Conservation (phyloP, 2,797 vertebrate species). For the Prunella strophiata region DNA sequence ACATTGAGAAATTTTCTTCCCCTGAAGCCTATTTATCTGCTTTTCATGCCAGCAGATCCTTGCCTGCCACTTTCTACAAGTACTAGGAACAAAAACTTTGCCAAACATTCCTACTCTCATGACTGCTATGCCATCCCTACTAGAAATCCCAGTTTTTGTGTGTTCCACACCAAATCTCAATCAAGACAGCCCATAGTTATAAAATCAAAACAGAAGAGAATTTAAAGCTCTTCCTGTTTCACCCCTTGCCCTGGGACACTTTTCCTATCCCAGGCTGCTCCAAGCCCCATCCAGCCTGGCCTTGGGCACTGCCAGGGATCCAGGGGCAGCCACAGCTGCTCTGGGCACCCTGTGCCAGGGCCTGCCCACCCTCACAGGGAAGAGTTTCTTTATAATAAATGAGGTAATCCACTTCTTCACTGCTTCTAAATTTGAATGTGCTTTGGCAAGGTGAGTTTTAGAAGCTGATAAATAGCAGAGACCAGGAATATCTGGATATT, state of each 20-base stretch:
- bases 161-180: not conserved
- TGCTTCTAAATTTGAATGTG: not conserved
- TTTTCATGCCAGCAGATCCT: not conserved
- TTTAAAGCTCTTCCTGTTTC: not conserved
- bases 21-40: not conserved
- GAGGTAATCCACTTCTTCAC: not conserved
- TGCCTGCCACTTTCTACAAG: not conserved
- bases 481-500: not conserved
- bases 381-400: not conserved
- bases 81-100: not conserved
- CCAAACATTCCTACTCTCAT: not conserved
- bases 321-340: not conserved
- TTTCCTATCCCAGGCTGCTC: rapidly evolving
- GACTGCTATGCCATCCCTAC: not conserved
- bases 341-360: not conserved
- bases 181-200: not conserved
- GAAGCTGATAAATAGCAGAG: not conserved
- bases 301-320: not conserved
- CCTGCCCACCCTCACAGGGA: rapidly evolving
- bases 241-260: too few relatives aligned
- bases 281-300: rapidly evolving
- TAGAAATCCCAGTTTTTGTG: not conserved
- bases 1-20: not conserved
- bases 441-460: not conserved
- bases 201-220: not conserved